phyloP scores from a whole-genome alignment of 2,113 vertebrate species.

The Cygnus buccinator region DNA sequence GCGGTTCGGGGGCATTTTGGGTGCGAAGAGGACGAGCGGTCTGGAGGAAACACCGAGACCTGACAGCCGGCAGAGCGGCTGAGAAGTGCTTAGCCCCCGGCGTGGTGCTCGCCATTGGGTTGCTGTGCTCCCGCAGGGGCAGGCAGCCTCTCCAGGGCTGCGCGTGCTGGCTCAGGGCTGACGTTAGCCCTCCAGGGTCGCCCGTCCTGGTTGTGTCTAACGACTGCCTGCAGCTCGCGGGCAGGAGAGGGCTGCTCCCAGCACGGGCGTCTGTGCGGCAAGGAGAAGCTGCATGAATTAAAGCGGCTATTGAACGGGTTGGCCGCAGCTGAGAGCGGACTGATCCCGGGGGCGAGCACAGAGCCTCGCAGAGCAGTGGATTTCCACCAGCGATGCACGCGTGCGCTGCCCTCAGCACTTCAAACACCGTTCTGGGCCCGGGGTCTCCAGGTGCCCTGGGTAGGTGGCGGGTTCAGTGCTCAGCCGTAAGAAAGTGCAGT shows the following conservation, averaged over 20 bases:
- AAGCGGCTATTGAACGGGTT: fast-evolving
- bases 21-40: too few relatives aligned
- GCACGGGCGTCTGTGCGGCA: fast-evolving
- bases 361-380: fast-evolving
- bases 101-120: background rate
- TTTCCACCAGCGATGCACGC: fast-evolving
- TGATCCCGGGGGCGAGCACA: fast-evolving
- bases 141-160: background rate
- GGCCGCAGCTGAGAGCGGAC: background rate
- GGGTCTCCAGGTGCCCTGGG: fast-evolving
- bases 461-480: fast-evolving
- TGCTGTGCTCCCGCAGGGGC: too few relatives aligned
- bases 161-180: fast-evolving
- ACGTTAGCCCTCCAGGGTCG: background rate
- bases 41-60: background rate
- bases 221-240: fast-evolving
- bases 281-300: background rate
- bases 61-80: background rate
- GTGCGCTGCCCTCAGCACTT: fast-evolving
- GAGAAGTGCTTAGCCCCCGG: background rate
- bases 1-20: background rate
- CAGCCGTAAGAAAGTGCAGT: background rate
- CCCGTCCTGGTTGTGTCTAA: background rate
- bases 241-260: fast-evolving
- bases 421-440: background rate